Evolutionary conservation across 2,113 vertebrate genomes (phyloP).

Genomic region (Leucoraja erinaceus): DNA sequence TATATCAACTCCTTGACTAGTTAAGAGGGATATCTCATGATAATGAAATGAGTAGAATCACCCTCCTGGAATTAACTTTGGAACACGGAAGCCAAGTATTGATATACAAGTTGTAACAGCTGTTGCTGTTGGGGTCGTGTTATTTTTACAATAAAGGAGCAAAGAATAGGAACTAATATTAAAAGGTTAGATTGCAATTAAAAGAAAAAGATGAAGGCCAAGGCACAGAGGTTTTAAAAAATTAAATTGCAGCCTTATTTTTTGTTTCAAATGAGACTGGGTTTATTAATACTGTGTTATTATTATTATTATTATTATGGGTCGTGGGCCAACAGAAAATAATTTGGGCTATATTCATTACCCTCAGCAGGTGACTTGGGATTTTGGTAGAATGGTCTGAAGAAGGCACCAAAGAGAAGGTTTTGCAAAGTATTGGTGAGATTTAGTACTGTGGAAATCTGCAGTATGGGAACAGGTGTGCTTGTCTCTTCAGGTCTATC

Average conservation of each 20-base stretch:
- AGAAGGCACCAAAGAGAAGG: neutral
- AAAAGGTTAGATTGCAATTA: neutral
- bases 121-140: neutral
- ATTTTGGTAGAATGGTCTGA: neutral
- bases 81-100: neutral
- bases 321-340: neutral
- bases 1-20: neutral
- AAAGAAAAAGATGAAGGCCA: neutral
- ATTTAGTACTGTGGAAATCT: neutral
- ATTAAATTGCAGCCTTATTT: neutral
- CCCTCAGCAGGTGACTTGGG: neutral
- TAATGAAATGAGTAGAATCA: conserved; percentile 3
- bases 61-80: neutral
- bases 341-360: neutral
- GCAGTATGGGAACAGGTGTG: neutral
- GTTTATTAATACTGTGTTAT: neutral
- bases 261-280: conserved; percentile 3
- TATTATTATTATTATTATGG: neutral
- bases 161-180: neutral
- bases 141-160: neutral
- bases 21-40: neutral
- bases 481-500: neutral
- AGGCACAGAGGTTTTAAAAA: too few species aligned
- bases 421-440: neutral
- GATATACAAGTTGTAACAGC: neutral